Evolutionary conservation across 64 coral and sea anemone species (phyloP), one percentile per base, ranked within the genome.

Genomic region (Porites australiensis): DNA sequence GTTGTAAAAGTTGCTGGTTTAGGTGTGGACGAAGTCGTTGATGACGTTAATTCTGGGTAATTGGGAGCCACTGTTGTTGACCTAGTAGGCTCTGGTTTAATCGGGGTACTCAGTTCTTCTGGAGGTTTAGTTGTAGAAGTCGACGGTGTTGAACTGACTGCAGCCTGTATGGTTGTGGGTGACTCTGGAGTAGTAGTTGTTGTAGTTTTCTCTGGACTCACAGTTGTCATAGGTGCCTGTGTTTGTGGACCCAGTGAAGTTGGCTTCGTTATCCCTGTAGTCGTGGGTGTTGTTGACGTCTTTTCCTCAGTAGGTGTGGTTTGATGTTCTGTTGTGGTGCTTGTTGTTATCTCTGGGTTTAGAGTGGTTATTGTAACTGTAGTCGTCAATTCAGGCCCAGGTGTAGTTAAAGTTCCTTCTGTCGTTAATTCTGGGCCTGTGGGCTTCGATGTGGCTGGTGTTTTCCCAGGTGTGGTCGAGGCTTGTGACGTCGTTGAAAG

Each of bases 171-270:
- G 3, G 45, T 11, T 14, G 48, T 4, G 48, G 13, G 9, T 44
- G 72, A 74, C 18, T 18, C 43, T 77, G 75, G 19, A 77, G 75
- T 51, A 20, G 50, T 77, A 53, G 75, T 77, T 54, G 19, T 19
- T 7, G 75, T 77, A 20, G 75, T 77, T 77, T 77, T 21, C 48
- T 44, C 75, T 55, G 75, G 50, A 54, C 15, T 75, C 15, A 75
- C 44, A 9, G 72, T 50, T 50, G 72, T 75, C 37, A 44, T 6
- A 51, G 73, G 49, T 50, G 73, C 9, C 6, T 48, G 45, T 50
- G 73, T 76, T 13, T 75, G 13, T 3, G 72, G 72, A 46, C 16
- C 46, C 14, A 50, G 3, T 48, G 72, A 48, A 14, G 72, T 75
- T 16, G 27, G 27, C 27, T 37, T 37, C 27, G 27, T 37, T 37